A percentile compares a stretch with the other conserved stretches of the same genome.
Conservation (phyloP, 2,113 vertebrate genomes). For the Bujurquina vittata region DNA sequence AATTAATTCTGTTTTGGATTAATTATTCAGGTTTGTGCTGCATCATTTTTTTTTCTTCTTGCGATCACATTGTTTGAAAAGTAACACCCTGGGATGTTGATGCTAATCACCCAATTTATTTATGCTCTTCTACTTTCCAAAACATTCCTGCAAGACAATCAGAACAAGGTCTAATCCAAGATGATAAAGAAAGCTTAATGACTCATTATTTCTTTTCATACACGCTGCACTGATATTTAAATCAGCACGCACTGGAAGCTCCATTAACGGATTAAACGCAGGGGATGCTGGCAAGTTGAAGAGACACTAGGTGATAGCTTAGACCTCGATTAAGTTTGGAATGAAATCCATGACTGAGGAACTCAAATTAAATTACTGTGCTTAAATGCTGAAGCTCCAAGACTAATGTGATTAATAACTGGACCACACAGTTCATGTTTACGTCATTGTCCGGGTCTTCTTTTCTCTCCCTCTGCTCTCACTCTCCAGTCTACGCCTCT, state of each 20-base stretch:
- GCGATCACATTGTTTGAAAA: conserved; percentile 5
- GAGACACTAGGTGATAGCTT: conserved; percentile 31
- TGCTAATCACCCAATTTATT: conserved; percentile 38
- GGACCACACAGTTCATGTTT: neutral
- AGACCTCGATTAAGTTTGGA: conserved; percentile 42
- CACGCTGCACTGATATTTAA: conserved; percentile 17
- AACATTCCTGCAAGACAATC: conserved; percentile 2
- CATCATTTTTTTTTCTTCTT: neutral
- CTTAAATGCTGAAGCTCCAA: conserved; percentile 34
- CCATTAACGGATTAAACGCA: conserved; percentile 56
- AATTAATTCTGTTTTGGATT: conserved; percentile 29
- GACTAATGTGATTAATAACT: conserved; percentile 46
- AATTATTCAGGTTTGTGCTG: conserved; percentile 29
- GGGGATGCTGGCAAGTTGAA: neutral
- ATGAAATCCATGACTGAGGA: conserved; percentile 49
- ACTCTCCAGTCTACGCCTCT: neutral
- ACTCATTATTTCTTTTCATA: conserved; percentile 17
- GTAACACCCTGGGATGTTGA: conserved; percentile 15
- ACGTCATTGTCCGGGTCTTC: neutral
- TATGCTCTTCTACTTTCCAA: conserved; percentile 4
- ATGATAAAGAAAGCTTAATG: conserved; percentile 1
- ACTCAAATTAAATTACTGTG: conserved; percentile 54
- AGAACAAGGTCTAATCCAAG: neutral
- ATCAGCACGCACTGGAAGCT: conserved; percentile 6
- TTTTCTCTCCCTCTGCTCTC: neutral